Conservation (phyloP, 2,113 vertebrate genomes). For the Willisornis vidua region DNA sequence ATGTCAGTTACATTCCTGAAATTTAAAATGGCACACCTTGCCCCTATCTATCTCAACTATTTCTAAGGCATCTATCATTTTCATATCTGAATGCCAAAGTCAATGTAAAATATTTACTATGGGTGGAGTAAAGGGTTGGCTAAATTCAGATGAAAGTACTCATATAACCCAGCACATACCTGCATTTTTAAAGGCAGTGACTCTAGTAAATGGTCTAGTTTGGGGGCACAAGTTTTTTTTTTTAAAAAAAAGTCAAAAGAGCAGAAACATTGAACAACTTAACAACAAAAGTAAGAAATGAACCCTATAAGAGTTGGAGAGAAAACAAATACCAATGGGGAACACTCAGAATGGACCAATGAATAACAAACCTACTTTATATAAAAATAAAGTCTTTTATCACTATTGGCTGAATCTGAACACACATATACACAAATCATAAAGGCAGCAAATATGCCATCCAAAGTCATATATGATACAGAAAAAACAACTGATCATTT, state of each 20-base stretch:
- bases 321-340: neutral
- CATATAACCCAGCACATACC: neutral
- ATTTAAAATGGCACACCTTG: conserved; percentile 27
- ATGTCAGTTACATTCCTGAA: conserved; percentile 13
- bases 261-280: neutral
- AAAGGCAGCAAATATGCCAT: neutral
- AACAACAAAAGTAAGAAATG: neutral
- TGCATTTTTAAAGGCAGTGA: neutral
- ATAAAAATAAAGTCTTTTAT: neutral
- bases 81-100: conserved; percentile 40
- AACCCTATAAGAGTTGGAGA: neutral
- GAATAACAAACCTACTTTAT: neutral
- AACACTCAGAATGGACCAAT: neutral
- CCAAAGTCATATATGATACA: neutral
- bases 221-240: neutral
- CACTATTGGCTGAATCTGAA: neutral
- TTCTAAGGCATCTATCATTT: neutral
- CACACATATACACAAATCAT: neutral
- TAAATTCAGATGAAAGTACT: neutral
- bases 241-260: neutral
- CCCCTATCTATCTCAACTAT: neutral
- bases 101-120: conserved; percentile 44
- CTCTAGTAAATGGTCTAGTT: neutral
- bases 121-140: conserved; percentile 9
- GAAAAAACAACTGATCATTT: neutral